Conservation (phyloP, 23 tunicate species). For the Styela clava region DNA sequence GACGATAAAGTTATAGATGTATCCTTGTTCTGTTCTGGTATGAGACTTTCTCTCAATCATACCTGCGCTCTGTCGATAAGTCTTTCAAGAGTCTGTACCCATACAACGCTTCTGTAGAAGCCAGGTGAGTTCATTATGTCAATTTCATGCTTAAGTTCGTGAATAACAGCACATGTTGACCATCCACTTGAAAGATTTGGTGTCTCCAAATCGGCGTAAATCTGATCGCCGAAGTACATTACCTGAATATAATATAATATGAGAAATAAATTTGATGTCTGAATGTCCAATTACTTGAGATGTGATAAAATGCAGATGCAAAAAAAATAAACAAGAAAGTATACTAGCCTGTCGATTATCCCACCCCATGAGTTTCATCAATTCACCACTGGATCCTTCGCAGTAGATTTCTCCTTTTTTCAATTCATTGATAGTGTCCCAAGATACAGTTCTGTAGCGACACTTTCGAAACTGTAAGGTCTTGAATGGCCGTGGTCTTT, state of each 20-base stretch:
- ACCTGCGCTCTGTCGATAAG: constrained; percentile 88
- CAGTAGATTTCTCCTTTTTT: constrained; percentile 72
- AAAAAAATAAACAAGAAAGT: background rate
- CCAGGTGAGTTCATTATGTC: constrained; percentile 45
- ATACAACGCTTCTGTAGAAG: constrained; percentile 54
- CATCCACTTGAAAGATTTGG: constrained; percentile 71
- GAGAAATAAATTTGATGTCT: too few species aligned
- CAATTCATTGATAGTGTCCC: constrained; percentile 51
- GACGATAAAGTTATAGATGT: too few species aligned
- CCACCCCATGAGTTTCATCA: constrained; percentile 81
- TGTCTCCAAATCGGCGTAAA: constrained; percentile 80
- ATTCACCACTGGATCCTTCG: constrained; percentile 81
- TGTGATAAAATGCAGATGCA: background rate
- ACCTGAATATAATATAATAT: constrained; percentile 33
- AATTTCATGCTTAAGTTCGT: constrained; percentile 83
- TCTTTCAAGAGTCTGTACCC: constrained; percentile 74
- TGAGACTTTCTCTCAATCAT: too few species aligned
- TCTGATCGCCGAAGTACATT: constrained; percentile 91
- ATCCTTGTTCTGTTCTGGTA: too few species aligned
- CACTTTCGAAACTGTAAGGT: background rate
- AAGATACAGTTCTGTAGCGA: constrained; percentile 14
- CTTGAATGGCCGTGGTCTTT: constrained; percentile 50
- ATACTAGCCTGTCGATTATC: constrained; percentile 35
- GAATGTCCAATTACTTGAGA: too few species aligned
- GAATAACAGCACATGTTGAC: constrained; percentile 96